Base-by-base conservation (phyloP, 2,888 invertebrate genomes). In the Plagiodera versicolora region DNA sequence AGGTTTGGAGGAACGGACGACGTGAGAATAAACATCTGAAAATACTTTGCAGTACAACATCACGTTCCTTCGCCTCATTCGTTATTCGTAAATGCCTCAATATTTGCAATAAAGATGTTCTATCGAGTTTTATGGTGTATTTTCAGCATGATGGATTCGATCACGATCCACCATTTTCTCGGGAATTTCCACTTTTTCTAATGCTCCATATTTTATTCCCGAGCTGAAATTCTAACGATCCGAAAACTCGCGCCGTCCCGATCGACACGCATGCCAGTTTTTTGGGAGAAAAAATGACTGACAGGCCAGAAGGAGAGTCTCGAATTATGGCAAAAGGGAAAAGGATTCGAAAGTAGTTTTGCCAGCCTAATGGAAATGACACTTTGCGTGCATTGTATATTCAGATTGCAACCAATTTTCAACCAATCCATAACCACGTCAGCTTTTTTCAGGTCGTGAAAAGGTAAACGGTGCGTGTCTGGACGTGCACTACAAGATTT, bases 131-230 rank as follows among this genome's bases (percentile, higher is more conserved):
- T 58, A 24, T 24, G 2, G 11, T 58, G 56, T 58, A 62, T 62
- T 62, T 61, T 48, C 28, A 39, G 39, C 16, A 46, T 58, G 62
- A 62, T 62, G 58, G 58, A 62, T 58, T 56, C 44, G 58, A 58
- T 50, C 62, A 58, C 58, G 58, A 58, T 58, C 45, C 49, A 57
- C 53, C 32, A 52, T 49, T 48, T 61, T 57, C 53, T 44, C 30
- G 10, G 39, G 19, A 19, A 52, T 19, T 32, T 32, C 32, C n/a
- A 9, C 28, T 50, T 50, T 14, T 24, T 50, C 17, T 3, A 28
- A 20, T 51, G 35, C 32, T 51, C 32, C 32, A 51, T 35, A 51
- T 6, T 24, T 3, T 24, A 5, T 24, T 6, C 24, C 24, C n/a
- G n/a, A n/a, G n/a, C n/a, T n/a, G n/a, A n/a, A n/a, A n/a, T n/a